Conservation (phyloP, 92 coral and sea anemone species). For the Palythoa caribaeorum region DNA sequence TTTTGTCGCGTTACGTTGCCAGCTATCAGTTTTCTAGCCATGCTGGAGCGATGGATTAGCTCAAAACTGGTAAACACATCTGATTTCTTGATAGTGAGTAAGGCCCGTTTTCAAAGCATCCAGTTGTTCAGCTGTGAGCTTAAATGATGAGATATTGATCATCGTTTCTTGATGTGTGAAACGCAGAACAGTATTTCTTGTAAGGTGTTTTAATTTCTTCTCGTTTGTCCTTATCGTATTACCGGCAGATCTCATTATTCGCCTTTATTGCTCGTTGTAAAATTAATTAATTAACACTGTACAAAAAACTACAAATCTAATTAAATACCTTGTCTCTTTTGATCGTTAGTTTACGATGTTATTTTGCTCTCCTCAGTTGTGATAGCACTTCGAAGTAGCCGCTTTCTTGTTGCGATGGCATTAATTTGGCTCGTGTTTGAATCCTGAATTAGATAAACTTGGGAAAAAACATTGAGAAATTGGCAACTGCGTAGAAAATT, state of each 20-base stretch:
- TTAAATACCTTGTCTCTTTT: constrained; percentile 15
- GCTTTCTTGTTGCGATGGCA: no score
- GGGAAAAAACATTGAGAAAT: no score
- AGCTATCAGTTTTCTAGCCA: not conserved
- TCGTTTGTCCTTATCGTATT: not conserved
- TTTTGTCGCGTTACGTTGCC: not conserved
- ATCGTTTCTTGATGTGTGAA: constrained; percentile 39
- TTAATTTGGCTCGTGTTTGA: no score
- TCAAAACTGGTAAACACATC: constrained; percentile 42
- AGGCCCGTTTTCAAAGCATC: constrained; percentile 37
- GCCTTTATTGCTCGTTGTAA: not conserved
- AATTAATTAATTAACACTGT: not conserved
- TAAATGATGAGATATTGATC: constrained; percentile 33
- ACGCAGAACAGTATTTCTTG: constrained; percentile 2
- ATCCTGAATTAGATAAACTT: no score
- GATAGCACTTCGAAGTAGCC: no score
- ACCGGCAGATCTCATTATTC: not conserved
- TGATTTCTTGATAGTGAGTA: constrained; percentile 26
- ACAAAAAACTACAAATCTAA: not conserved
- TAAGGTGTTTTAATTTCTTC: constrained; percentile 11
- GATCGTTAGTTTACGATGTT: not conserved
- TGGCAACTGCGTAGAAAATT: no score
- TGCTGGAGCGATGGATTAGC: not conserved
- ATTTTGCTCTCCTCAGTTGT: not conserved
- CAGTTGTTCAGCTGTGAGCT: constrained; percentile 38